Evolutionary conservation across 2,113 vertebrate species (phyloP).

Genomic region (Colistium nudipinnis): DNA sequence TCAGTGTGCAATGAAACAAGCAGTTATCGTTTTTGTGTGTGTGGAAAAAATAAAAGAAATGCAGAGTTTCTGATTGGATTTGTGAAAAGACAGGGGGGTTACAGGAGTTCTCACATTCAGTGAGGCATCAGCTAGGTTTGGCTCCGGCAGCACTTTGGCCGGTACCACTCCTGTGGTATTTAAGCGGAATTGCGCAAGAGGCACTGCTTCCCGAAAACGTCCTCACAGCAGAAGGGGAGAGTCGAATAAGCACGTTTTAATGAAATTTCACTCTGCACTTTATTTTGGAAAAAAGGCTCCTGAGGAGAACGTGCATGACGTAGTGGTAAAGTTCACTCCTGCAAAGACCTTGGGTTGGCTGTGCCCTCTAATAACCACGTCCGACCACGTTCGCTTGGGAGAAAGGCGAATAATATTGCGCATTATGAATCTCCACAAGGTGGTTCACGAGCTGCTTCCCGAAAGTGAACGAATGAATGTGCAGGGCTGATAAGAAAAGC

Average conservation of each 20-base stretch:
- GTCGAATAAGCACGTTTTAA: constrained; percentile 36
- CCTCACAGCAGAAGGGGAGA: background rate
- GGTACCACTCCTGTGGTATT: constrained; percentile 13
- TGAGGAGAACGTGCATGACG: background rate
- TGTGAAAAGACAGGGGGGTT: too few species aligned
- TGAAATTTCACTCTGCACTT: constrained; percentile 25
- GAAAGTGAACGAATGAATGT: background rate
- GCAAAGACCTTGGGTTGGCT: background rate
- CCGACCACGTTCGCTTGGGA: background rate
- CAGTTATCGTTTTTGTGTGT: background rate
- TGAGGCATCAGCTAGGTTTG: constrained; percentile 1
- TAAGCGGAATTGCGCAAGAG: constrained; percentile 47
- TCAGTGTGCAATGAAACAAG: background rate
- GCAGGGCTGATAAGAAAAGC: background rate
- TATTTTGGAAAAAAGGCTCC: constrained; percentile 3
- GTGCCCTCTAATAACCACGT: background rate
- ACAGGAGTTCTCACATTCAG: background rate
- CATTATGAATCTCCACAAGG: background rate
- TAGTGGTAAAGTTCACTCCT: constrained; percentile 10
- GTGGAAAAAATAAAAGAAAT: background rate
- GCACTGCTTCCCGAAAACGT: constrained; percentile 27
- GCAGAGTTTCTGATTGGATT: background rate
- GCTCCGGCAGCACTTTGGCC: constrained; percentile 19
- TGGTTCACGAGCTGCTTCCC: background rate
- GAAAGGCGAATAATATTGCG: background rate